Evolutionary conservation across 2,797 vertebrate genomes (phyloP), one percentile per base, ranked within the genome.

Genomic region (Nannoperca australis): DNA sequence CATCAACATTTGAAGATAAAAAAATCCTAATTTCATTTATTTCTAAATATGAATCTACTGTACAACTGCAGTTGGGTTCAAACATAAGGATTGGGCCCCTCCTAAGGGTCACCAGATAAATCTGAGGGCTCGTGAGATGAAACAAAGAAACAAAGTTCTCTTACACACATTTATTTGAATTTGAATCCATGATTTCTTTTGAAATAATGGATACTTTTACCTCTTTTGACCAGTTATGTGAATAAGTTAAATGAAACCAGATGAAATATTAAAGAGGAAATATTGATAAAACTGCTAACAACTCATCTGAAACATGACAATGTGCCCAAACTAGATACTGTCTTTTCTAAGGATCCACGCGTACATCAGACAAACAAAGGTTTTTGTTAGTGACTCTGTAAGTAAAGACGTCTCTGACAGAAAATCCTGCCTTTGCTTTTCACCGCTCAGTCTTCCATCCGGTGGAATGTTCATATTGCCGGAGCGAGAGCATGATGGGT

Each of bases 401-500:
- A 47, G 13, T 14, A 32, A 59, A 64, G 9, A 49, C 7, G n/a
- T 47, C 53, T 47, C 27, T 17, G 24, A 61, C 40, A 30, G 15
- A 65, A 24, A 58, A 51, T 66, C 14, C 10, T 47, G 14, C 36
- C 32, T 0, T 36, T 60, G 18, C 24, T 78, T 59, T 38, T 47
- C 56, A 7, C 38, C 20, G 3, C 56, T 15, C 91, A 99, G 98
- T 99, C 95, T 99, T 99, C 96, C 98, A 99, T 91, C 98, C 98
- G 0, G 98, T 99, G 90, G 98, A 99, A 88, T 99, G 98, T 85
- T 99, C 98, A 2, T 99, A 97, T 60, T 99, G 98, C 93, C 97
- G 95, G 53, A 96, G 96, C 2, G 98, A 99, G 94, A 99, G 98
- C 92, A 99, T 99, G 98, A 97, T 99, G 98, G 98, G 98, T 38